phyloP scores from a whole-genome alignment of 1,140 invertebrate genomes.

The Saccostrea echinata region DNA sequence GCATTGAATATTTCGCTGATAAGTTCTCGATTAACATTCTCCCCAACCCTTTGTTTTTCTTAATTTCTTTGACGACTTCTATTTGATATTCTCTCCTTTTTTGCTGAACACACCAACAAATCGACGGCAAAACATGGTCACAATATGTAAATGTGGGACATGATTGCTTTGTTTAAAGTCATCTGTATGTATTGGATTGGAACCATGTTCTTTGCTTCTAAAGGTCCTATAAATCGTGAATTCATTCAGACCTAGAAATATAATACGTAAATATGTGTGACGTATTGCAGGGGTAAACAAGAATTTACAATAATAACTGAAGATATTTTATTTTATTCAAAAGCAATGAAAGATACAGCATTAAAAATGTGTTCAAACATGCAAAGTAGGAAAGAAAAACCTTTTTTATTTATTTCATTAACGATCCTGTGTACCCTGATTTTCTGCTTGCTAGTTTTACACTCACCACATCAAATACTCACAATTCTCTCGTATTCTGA shows the following conservation, averaged over 20 bases:
- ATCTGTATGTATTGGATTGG: background rate
- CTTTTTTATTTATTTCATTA: background rate
- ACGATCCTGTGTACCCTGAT: background rate
- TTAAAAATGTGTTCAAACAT: too few species aligned
- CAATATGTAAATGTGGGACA: background rate
- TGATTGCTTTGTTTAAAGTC: background rate
- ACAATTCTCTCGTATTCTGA: conserved; percentile 1
- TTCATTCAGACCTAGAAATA: too few species aligned
- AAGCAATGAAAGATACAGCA: too few species aligned
- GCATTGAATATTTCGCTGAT: conserved; percentile 19
- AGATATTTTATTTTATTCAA: too few species aligned
- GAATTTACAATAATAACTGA: too few species aligned
- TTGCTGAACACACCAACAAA: conserved; percentile 7
- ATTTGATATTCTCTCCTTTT: conserved; percentile 17
- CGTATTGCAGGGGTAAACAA: too few species aligned
- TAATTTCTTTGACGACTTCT: conserved; percentile 37
- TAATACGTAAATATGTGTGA: too few species aligned
- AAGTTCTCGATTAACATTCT: conserved; percentile 35
- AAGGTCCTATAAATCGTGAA: too few species aligned
- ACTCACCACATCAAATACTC: conserved; percentile 24
- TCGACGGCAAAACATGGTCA: background rate
- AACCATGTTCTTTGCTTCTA: too few species aligned
- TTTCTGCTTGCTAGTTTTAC: conserved; percentile 17
- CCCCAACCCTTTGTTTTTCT: conserved; percentile 1
- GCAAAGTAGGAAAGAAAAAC: too few species aligned